Base-by-base conservation (phyloP, 2,888 invertebrate genomes). In the Drosophila kanekoi region DNA sequence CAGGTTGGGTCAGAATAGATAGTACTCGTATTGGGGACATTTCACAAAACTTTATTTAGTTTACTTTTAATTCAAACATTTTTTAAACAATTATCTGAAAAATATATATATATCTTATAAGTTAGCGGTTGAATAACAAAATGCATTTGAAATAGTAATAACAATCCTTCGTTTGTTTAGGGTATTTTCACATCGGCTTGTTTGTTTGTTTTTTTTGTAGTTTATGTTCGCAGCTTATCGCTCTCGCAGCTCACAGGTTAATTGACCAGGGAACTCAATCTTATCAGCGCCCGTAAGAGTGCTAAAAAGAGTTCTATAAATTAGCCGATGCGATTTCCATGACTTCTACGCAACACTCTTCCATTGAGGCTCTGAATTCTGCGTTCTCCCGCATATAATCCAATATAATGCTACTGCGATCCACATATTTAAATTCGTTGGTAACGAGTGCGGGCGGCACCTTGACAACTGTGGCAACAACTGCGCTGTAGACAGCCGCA, bases 401-500 rank as follows among this genome's bases (percentile, higher is more conserved):
- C 1, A 80, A 43, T 33, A 86, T 52, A 9, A 56, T 14, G 0
- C 16, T 5, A 20, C 66, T 71, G 9, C 86, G 88, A 63, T 86
- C 70, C 0, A 87, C 52, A 33, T 87, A 88, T 57, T 87, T 88
- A 23, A 70, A 90, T 1, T 83, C 71, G 32, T 90, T 86, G 0
- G 90, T 90, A 1, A 90, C 75, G 20, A 80, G 70, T 3, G 66
- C 64, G 0, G 58, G 23, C 0, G 90, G 91, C 4, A 90, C 89
- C 33, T 83, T 84, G 8, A 90, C 49, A 8, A 90, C 56, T 0
- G 90, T 85, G 3, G 75, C 64, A 0, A 71, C 82, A n/a, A 87
- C 68, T 0, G 90, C 87, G 16, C 70, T 79, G 37, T 91, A 91
- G 10, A 90, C 60, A 4, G 56, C 66, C 1, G 84, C 90, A 58